These are phyloP conservation scores for Notocelia uddmanniana DNA, from an alignment of 2,888 invertebrate genomes.

Conservation along the genomic window DNA sequence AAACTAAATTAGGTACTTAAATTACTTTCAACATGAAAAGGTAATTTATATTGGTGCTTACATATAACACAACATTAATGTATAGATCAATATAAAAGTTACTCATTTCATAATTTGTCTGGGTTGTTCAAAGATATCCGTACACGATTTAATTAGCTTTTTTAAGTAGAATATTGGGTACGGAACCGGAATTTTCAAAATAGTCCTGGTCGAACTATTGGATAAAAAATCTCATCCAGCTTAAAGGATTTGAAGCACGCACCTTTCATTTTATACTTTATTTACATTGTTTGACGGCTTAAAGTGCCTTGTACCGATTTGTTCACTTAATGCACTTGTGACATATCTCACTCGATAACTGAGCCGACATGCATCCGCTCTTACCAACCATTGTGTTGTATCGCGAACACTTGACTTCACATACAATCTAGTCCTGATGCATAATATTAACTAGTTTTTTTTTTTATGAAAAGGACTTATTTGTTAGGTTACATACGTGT, in stretches of 20 bases:
- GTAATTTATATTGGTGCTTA: too few relatives aligned
- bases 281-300: neutral
- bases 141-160: neutral
- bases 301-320: slow-evolving; percentile 10
- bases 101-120: neutral
- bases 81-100: too few relatives aligned
- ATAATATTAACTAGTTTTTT: slow-evolving; percentile 13
- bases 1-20: too few relatives aligned
- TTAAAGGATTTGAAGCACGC: neutral
- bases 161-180: neutral
- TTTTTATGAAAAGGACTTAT: neutral
- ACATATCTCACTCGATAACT: neutral
- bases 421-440: slow-evolving; percentile 8
- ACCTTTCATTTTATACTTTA: neutral
- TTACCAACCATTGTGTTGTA: slow-evolving; percentile 19
- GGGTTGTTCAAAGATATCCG: neutral
- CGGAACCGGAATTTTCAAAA: neutral
- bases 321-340: slow-evolving; percentile 21
- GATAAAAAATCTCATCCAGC: neutral
- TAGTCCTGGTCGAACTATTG: neutral
- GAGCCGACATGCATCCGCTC: slow-evolving; percentile 27
- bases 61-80: neutral
- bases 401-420: slow-evolving; percentile 11
- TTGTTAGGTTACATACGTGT: neutral
- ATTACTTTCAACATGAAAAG: too few relatives aligned